Conservation (phyloP, 2,888 invertebrate species). For the Petrolisthes manimaculis region DNA sequence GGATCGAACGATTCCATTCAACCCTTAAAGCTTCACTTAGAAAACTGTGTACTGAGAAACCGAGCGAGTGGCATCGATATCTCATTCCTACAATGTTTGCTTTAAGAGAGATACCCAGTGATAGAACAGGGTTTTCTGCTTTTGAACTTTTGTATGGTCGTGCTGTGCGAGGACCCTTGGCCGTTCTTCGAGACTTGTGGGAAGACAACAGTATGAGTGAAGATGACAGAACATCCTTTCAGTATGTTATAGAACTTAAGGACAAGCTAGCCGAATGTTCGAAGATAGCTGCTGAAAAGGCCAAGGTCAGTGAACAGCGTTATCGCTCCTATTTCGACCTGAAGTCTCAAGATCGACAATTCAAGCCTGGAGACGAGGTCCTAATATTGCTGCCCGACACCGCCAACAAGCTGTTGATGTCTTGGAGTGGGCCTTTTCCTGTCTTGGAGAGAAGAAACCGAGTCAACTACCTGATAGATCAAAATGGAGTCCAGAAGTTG, state of each 20-base stretch:
- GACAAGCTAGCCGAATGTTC: slow-evolving; percentile 10
- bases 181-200: slow-evolving; percentile 20
- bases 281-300: slow-evolving; percentile 6
- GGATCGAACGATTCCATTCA: neutral
- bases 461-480: slow-evolving; percentile 24
- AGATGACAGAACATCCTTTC: slow-evolving; percentile 8
- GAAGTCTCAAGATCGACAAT: slow-evolving; percentile 15
- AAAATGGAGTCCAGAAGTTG: neutral
- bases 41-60: neutral
- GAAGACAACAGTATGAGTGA: neutral
- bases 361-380: slow-evolving; percentile 14
- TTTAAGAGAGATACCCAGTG: slow-evolving; percentile 22
- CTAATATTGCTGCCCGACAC: slow-evolving; percentile 21
- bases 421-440: slow-evolving; percentile 24
- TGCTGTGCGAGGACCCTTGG: slow-evolving; percentile 15
- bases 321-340: slow-evolving; percentile 21
- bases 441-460: slow-evolving; percentile 13
- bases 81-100: slow-evolving; percentile 9
- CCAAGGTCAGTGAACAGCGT: neutral
- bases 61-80: slow-evolving; percentile 24
- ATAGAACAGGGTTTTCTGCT: slow-evolving; percentile 5
- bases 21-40: neutral
- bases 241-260: slow-evolving; percentile 15
- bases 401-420: slow-evolving; percentile 15
- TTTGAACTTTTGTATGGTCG: slow-evolving; percentile 28